These are phyloP conservation scores for Lagopus leucura DNA, from an alignment of 2,113 vertebrate species.

Conservation along the genomic window DNA sequence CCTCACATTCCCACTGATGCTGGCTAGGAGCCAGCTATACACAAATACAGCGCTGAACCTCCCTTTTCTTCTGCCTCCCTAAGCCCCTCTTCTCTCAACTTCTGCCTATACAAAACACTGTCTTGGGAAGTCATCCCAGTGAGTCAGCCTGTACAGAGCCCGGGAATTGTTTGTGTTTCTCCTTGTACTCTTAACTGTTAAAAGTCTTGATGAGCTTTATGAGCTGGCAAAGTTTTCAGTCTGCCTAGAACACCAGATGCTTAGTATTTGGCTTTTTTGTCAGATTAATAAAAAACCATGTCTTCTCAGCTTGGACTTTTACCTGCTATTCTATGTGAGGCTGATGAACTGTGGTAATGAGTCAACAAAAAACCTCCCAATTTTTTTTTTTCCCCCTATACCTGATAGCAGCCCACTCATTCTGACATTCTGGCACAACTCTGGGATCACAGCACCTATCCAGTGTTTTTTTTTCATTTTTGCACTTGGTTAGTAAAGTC, in stretches of 20 bases:
- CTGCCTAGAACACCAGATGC: background rate
- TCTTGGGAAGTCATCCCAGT: background rate
- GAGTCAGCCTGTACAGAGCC: background rate
- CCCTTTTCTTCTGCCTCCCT: background rate
- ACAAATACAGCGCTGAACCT: background rate
- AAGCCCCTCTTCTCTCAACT: background rate
- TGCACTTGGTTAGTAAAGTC: background rate
- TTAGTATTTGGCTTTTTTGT: background rate
- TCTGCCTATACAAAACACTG: background rate
- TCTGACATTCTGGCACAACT: background rate
- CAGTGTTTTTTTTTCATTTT: background rate
- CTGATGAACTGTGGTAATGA: background rate
- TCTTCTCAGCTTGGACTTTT: background rate
- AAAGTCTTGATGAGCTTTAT: background rate
- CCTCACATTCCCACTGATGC: fast-evolving
- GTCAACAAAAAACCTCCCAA: background rate
- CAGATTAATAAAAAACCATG: background rate
- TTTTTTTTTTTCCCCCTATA: background rate
- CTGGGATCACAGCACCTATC: background rate
- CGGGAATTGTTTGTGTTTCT: background rate
- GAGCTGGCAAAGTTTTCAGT: background rate
- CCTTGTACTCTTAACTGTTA: background rate
- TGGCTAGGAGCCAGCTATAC: too few relatives aligned
- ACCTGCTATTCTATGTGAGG: background rate
- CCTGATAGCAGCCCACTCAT: background rate